Conservation (phyloP, 2,888 invertebrate species). For the Phyto melanocephala region DNA sequence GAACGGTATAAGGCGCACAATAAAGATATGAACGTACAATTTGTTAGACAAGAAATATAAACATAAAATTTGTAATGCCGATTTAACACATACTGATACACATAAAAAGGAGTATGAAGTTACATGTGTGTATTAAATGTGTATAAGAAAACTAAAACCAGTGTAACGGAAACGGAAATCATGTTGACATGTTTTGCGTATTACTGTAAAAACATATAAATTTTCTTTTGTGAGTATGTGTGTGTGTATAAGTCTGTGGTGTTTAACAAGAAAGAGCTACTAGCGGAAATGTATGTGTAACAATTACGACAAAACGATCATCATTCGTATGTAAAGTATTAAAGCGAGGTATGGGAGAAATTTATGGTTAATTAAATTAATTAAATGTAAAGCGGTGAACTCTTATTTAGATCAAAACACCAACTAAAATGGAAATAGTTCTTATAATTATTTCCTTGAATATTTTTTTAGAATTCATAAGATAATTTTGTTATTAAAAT, state of each 20-base stretch:
- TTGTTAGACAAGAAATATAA: slow-evolving; percentile 16
- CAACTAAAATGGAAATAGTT: too few relatives aligned
- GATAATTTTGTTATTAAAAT: too few relatives aligned
- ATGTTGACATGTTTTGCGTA: slow-evolving; percentile 74
- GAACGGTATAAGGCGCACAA: background rate
- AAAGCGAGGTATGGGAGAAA: too few relatives aligned
- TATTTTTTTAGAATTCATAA: too few relatives aligned
- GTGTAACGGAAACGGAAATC: slow-evolving; percentile 75
- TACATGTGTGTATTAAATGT: background rate
- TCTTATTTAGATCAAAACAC: too few relatives aligned
- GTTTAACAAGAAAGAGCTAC: slow-evolving; percentile 40
- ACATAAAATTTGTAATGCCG: slow-evolving; percentile 55
- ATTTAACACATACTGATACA: slow-evolving; percentile 24
- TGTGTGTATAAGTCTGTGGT: background rate
- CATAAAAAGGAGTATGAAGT: background rate
- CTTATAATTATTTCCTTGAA: too few relatives aligned
- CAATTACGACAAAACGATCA: slow-evolving; percentile 43
- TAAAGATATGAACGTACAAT: slow-evolving; percentile 31
- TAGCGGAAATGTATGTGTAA: slow-evolving; percentile 49
- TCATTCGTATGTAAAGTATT: too few relatives aligned
- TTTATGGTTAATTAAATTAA: too few relatives aligned
- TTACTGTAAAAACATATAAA: background rate
- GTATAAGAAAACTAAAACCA: slow-evolving; percentile 26
- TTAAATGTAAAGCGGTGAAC: too few relatives aligned
- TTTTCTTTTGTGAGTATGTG: background rate